These are phyloP conservation scores for Scaptomyza flava DNA, from an alignment of 2,888 invertebrate genomes.

Conservation along the genomic window DNA sequence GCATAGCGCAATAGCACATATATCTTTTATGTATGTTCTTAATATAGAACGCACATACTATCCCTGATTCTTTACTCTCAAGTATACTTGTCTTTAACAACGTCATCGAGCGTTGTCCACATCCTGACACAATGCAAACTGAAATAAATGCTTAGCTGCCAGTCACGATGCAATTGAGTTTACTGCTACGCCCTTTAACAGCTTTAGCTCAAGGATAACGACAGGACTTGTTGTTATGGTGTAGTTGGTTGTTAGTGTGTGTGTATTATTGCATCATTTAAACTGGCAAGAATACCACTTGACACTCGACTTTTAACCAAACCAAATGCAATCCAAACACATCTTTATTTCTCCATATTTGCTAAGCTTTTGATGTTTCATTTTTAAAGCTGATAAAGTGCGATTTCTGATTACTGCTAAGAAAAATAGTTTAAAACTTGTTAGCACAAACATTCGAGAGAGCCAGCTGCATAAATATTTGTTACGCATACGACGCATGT, in stretches of 20 bases:
- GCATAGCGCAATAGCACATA: neutral
- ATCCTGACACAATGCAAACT: conserved; percentile 15
- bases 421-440: conserved; percentile 8
- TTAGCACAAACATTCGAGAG: neutral
- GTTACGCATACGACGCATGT: conserved; percentile 74
- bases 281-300: conserved; percentile 58
- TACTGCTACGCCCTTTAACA: conserved; percentile 20
- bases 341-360: neutral
- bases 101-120: neutral
- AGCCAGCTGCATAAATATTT: conserved; percentile 68
- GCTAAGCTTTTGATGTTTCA: conserved; percentile 16
- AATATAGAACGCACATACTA: neutral
- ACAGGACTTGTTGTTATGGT: neutral
- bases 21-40: neutral
- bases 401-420: conserved; percentile 3
- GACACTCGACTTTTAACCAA: conserved; percentile 56
- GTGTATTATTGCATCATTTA: conserved; percentile 67
- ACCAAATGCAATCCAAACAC: conserved; percentile 38
- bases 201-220: conserved; percentile 30
- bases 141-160: conserved; percentile 32
- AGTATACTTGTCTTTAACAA: conserved; percentile 9
- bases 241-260: conserved; percentile 28
- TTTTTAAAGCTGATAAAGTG: conserved; percentile 23
- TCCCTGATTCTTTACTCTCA: neutral
- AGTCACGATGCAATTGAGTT: conserved; percentile 18